Conservation (phyloP, 2,888 invertebrate genomes). For the Eupithecia subumbrata region DNA sequence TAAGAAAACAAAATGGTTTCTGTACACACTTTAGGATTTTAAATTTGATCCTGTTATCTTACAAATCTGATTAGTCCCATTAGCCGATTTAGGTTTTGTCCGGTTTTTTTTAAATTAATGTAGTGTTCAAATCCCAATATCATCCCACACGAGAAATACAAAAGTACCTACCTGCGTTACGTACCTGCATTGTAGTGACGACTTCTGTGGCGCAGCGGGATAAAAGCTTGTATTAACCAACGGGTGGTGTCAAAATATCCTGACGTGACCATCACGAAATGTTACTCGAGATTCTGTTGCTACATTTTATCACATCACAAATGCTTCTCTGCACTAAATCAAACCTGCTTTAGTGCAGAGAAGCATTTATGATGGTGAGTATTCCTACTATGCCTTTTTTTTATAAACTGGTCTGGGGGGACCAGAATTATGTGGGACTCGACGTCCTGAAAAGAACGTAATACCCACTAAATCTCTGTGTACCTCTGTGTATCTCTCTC, state of each 20-base stretch:
- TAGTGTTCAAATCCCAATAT: not conserved
- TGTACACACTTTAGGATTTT: slow-evolving; percentile 25
- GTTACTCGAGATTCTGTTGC: not conserved
- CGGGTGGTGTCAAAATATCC: not conserved
- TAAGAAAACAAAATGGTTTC: slow-evolving; percentile 34
- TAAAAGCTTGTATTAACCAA: not conserved
- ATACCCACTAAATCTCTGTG: no score
- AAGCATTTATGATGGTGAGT: not conserved
- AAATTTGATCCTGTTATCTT: slow-evolving; percentile 40
- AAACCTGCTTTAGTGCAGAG: not conserved
- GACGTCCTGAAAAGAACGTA: no score
- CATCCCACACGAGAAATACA: not conserved
- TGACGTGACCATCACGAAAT: not conserved
- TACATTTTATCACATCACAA: not conserved
- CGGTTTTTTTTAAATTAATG: not conserved
- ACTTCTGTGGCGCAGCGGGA: no score
- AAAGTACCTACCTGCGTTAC: no score
- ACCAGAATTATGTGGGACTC: no score
- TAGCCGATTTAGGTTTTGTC: not conserved
- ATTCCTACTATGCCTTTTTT: no score
- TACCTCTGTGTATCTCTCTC: no score
- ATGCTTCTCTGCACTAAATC: no score
- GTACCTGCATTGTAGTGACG: no score
- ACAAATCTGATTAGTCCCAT: slow-evolving; percentile 41
- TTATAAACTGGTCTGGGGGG: no score